Evolutionary conservation across 2,888 invertebrate genomes (phyloP), one percentile per base, ranked within the genome.

Genomic region (Orchestes rusci): DNA sequence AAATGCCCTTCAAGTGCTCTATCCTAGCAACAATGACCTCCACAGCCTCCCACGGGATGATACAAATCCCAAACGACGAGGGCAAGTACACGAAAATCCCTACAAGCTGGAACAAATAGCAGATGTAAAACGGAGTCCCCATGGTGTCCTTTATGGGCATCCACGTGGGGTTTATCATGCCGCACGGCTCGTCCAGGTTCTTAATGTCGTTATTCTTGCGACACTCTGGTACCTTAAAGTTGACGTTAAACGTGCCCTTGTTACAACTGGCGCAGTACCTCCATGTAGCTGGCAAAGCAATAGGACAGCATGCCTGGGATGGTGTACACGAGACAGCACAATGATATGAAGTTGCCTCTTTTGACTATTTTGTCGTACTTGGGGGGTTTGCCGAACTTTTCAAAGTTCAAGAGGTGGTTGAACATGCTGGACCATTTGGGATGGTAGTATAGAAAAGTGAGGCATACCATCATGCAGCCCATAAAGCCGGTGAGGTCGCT

Each of bases 91-190:
- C 18, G 15, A 42, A 45, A 13, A 45, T 29, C n/a, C 39, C 49
- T 2, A 20, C 15, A n/a, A 23, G 12, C 38, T 51, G 51, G 16
- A 41, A 27, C 2, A 40, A 4, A 16, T 45, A 43, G 5, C 32
- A 35, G 16, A 45, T 1, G 3, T 33, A 12, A 20, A 39, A 43
- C 3, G 16, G 3, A 3, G 30, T 20, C 10, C 36, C 30, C 3
- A 12, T 39, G 3, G 17, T 31, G 7, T 41, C 20, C 2, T 33
- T 28, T 12, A 37, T 35, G 4, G 54, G 54, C 17, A 51, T 16
- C 52, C 53, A 53, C 8, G 46, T 45, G 1, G 54, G 46, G 16
- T 45, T 42, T 17, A 51, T 39, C 39, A 49, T 46, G 15, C 48
- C 46, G 16, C 54, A 54, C 2, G 45, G 37, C n/a, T 50, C 45